Evolutionary conservation across 2,888 invertebrate species (phyloP).

Genomic region (Ochropleura leucogaster): DNA sequence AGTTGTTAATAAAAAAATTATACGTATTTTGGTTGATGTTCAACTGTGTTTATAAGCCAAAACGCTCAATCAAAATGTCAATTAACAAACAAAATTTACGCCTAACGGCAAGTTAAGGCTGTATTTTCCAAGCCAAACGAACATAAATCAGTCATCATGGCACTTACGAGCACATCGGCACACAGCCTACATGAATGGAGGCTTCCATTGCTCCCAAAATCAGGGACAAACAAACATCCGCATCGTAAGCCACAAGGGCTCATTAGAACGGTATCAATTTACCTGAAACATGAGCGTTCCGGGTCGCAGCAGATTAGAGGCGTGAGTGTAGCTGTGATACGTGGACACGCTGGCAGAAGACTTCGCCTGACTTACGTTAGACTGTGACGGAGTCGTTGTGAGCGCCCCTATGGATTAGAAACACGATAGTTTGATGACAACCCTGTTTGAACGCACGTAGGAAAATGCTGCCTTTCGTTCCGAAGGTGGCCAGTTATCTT

Average conservation of each 20-base stretch:
- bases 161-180: slow-evolving; percentile 14
- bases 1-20: not conserved
- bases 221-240: slow-evolving; percentile 30
- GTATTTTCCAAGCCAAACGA: slow-evolving; percentile 16
- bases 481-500: slow-evolving; percentile 26
- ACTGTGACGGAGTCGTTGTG: slow-evolving; percentile 74
- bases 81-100: slow-evolving; percentile 34
- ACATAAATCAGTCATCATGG: slow-evolving; percentile 36
- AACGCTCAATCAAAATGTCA: slow-evolving; percentile 32
- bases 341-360: slow-evolving; percentile 79
- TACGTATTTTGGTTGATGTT: not conserved
- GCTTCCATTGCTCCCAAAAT: slow-evolving; percentile 8
- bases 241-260: slow-evolving; percentile 28
- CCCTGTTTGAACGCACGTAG: slow-evolving; percentile 25
- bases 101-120: slow-evolving; percentile 3
- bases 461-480: slow-evolving; percentile 25
- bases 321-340: slow-evolving; percentile 74
- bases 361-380: slow-evolving; percentile 81
- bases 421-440: slow-evolving; percentile 67
- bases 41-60: not conserved
- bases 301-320: slow-evolving; percentile 79
- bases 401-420: slow-evolving; percentile 65
- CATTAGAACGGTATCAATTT: slow-evolving; percentile 49
- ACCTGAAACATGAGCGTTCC: slow-evolving; percentile 84
- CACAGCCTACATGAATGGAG: not conserved